A percentile compares a stretch with the other conserved stretches of the same genome.
Evolutionary conservation across 2,113 vertebrate species (phyloP).

Genomic region (Clinocottus analis): DNA sequence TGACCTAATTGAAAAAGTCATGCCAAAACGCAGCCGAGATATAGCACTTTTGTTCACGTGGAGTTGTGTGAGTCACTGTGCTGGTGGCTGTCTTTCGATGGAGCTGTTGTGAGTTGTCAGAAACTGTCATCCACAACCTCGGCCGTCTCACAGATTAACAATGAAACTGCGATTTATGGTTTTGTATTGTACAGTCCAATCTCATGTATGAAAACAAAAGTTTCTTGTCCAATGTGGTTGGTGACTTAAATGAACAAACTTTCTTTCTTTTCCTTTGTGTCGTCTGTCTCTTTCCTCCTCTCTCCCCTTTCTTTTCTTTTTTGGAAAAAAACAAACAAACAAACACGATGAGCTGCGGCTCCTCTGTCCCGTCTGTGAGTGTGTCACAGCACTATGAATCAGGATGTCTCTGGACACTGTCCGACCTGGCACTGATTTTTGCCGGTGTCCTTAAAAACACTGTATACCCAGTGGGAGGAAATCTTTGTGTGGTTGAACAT

Average conservation of each 20-base stretch:
- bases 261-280: slow-evolving; percentile 21
- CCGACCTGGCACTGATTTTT: slow-evolving; percentile 28
- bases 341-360: slow-evolving; percentile 31
- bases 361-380: slow-evolving; percentile 33
- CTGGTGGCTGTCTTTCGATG: slow-evolving; percentile 59
- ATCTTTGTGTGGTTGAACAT: slow-evolving; percentile 35
- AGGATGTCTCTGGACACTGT: slow-evolving; percentile 49
- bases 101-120: slow-evolving; percentile 67
- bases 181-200: slow-evolving; percentile 70
- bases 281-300: slow-evolving; percentile 40
- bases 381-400: slow-evolving; percentile 44
- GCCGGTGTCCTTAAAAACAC: slow-evolving; percentile 37
- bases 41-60: slow-evolving; percentile 69
- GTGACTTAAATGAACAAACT: slow-evolving; percentile 60
- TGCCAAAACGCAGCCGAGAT: slow-evolving; percentile 65
- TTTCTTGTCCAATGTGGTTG: slow-evolving; percentile 67
- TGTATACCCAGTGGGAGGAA: slow-evolving; percentile 22
- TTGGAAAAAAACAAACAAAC: slow-evolving; percentile 59
- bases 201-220: slow-evolving; percentile 64
- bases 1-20: slow-evolving; percentile 57
- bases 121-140: slow-evolving; percentile 53
- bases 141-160: slow-evolving; percentile 43
- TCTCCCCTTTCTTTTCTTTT: not conserved
- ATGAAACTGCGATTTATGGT: slow-evolving; percentile 62
- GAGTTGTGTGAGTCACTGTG: slow-evolving; percentile 69